Percentiles rank a stretch among this genome's conserved stretches.
Conservation (phyloP, 1,140 invertebrate genomes). For the Aculops lycopersici region DNA sequence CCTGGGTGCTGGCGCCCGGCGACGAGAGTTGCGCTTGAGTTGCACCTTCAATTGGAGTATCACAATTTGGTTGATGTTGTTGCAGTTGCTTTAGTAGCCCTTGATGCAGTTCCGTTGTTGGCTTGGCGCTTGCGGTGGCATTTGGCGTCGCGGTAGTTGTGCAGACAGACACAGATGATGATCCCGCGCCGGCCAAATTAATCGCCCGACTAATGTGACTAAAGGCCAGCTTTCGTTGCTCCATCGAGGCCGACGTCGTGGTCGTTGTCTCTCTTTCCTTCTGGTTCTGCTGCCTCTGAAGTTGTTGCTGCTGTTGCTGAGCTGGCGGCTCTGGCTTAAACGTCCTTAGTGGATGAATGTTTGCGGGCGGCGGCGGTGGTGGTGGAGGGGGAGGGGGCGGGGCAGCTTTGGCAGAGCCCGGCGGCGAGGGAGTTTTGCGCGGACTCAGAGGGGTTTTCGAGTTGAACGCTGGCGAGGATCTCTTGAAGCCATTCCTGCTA, state of each 20-base stretch:
- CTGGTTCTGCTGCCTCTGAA: not conserved
- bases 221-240: not conserved
- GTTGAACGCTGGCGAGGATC: too few relatives aligned
- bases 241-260: not conserved
- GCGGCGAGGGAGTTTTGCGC: too few relatives aligned
- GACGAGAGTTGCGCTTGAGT: too few relatives aligned
- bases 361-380: not conserved
- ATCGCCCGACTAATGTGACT: not conserved
- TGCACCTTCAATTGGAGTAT: not conserved
- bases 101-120: not conserved
- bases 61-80: not conserved
- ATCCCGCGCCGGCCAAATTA: conserved; percentile 78
- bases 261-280: not conserved
- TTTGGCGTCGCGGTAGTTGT: conserved; percentile 55
- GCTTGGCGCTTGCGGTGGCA: conserved; percentile 38
- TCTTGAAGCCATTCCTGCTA: too few relatives aligned
- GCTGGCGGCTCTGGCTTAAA: not conserved
- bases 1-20: too few relatives aligned
- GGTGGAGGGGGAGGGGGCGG: not conserved
- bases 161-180: conserved; percentile 72
- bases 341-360: not conserved
- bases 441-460: too few relatives aligned
- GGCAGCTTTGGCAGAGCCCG: not conserved
- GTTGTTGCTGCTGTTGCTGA: not conserved
- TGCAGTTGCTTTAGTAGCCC: not conserved